Evolutionary conservation across 2,888 invertebrate genomes (phyloP), one percentile per base, ranked within the genome.

Genomic region (Sinhomidia bicolor): DNA sequence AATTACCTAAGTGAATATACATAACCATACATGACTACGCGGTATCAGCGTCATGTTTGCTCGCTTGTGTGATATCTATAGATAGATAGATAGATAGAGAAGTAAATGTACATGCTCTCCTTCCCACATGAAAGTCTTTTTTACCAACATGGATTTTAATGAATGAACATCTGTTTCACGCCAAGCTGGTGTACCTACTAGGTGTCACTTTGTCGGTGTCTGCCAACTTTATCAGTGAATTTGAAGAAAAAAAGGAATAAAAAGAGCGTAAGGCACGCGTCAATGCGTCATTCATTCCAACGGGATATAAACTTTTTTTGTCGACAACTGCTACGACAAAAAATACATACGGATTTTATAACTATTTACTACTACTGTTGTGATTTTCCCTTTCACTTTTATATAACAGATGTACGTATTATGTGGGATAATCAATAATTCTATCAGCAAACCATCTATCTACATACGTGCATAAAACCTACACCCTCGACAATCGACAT

Each of bases 381-480:
- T 26, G 1, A 9, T 17, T 62, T 32, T 23, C 71, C 23, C 23
- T 4, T 9, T 1, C 29, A 29, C 12, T 62, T 62, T 0, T 29
- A 14, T 26, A 17, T 62, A 14, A 1, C n/a, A n/a, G n/a, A n/a
- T 12, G 14, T 51, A 12, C n/a, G 14, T 17, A 23, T 71, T 44
- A n/a, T n/a, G n/a, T n/a, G n/a, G 32, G 5, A 23, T 32, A 71
- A 71, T 71, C 71, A 71, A 71, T 71, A 71, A 20, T 14, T 44
- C 44, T 23, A 71, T 71, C 71, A 44, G 12, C 44, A 44, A 23
- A 44, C 1, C 26, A 44, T 41, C 20, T 26, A 44, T 17, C 20
- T 12, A 10, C 29, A 36, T 68, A 68, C n/a, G n/a, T n/a, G n/a
- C n/a, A 14, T 51, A 74, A 36, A 44, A 51, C 26, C 7, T 17